Base-by-base conservation (phyloP, 2,113 vertebrate species). In the Rallus limicola region DNA sequence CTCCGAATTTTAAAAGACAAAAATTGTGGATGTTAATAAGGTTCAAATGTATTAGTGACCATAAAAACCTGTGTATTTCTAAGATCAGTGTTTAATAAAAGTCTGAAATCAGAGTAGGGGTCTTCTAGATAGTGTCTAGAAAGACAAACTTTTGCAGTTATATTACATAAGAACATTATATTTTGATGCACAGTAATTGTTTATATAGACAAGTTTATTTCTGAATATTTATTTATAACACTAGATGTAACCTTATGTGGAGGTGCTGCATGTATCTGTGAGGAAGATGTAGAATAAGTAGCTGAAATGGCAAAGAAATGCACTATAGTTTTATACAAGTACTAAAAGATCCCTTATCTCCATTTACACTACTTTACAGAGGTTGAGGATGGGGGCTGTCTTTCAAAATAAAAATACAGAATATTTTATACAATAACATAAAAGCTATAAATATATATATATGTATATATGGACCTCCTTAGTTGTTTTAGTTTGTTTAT, bases 1-100 rank as follows among this genome's bases (percentile, higher is more conserved):
- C 86, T 80, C 69, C 95, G 65, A 82, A 42, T 82, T 89, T 90
- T 76, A 93, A 86, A 94, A 93, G 9, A 56, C 71, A 31, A 78
- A 76, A 72, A n/a, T 24, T 20, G 2, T 77, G 36, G 9, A 4
- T 36, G 33, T 74, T 77, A 69, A 28, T 64, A 48, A 79, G 21
- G 13, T 69, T 33, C 16, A 78, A 65, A 33, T 29, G 8, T 11
- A 44, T 62, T 46, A 2, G 70, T 20, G 13, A 90, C 64, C 52
- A 60, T 16, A 83, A 85, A 62, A 93, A 74, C 55, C 2, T 3
- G 42, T 9, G 12, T 16, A 40, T 70, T 91, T 90, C 48, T 81
- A 90, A 64, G 60, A 67, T 6, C 46, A 6, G 5, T 42, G 60
- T 63, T 59, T 63, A 67, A 70, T 50, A 58, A 60, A 62, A 42